phyloP scores from a whole-genome alignment of 2,113 vertebrate species.

The Semicossyphus pulcher region DNA sequence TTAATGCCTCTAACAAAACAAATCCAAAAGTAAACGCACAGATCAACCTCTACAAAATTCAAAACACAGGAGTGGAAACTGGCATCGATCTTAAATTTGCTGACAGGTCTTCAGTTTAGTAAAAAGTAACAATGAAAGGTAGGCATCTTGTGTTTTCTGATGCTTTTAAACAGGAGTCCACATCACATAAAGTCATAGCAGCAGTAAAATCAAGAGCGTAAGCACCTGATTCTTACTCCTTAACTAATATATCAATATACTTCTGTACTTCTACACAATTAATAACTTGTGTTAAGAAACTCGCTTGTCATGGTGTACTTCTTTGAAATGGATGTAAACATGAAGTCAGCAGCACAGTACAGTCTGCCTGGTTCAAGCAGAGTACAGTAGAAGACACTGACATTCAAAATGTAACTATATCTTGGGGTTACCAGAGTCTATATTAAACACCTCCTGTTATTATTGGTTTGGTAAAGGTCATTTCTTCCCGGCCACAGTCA shows the following conservation, averaged over 20 bases:
- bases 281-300: too few relatives aligned
- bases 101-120: too few relatives aligned
- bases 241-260: too few relatives aligned
- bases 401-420: conserved; percentile 78
- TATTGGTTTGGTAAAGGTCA: conserved; percentile 78
- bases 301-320: neutral
- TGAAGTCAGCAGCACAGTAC: neutral
- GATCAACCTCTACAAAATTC: neutral
- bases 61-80: neutral
- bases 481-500: conserved; percentile 18
- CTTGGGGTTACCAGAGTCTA: conserved; percentile 75
- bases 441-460: conserved; percentile 73
- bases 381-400: conserved; percentile 64
- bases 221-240: too few relatives aligned
- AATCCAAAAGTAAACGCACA: neutral
- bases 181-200: too few relatives aligned
- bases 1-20: too few relatives aligned
- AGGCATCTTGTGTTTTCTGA: too few relatives aligned
- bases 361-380: conserved; percentile 7
- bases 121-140: too few relatives aligned
- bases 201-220: too few relatives aligned
- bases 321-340: neutral
- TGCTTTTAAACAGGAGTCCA: too few relatives aligned
- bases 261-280: too few relatives aligned
- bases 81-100: too few relatives aligned